Evolutionary conservation across 2,113 vertebrate genomes (phyloP).

Genomic region (Centropus unirufus): DNA sequence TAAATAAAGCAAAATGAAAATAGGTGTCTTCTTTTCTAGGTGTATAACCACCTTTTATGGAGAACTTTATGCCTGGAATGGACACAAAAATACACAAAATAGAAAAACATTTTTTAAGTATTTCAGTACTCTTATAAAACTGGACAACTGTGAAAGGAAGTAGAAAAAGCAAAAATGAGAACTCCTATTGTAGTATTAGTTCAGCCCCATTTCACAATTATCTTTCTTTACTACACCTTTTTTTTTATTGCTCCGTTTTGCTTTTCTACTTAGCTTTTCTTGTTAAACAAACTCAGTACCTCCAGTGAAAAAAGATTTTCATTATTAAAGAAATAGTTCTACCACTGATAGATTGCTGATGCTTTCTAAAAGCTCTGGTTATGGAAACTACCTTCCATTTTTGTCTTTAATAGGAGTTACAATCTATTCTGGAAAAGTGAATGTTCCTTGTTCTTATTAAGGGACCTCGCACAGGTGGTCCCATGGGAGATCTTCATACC

Average conservation of each 20-base stretch:
- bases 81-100: not conserved
- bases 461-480: not conserved
- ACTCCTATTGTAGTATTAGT: not conserved
- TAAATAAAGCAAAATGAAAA: conserved; percentile 18
- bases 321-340: not conserved
- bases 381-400: not conserved
- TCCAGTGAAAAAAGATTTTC: not conserved
- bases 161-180: not conserved
- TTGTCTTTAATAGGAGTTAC: not conserved
- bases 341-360: not conserved
- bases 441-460: not conserved
- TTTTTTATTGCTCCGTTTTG: not conserved
- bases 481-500: not conserved
- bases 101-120: not conserved
- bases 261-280: not conserved
- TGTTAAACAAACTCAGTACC: not conserved
- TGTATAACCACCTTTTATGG: not conserved
- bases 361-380: not conserved
- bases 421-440: not conserved
- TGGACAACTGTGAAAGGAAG: not conserved
- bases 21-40: not conserved
- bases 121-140: not conserved
- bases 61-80: not conserved
- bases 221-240: not conserved
- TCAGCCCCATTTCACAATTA: not conserved